Conservation (phyloP, 2,888 invertebrate species). For the Diabrotica balteata region DNA sequence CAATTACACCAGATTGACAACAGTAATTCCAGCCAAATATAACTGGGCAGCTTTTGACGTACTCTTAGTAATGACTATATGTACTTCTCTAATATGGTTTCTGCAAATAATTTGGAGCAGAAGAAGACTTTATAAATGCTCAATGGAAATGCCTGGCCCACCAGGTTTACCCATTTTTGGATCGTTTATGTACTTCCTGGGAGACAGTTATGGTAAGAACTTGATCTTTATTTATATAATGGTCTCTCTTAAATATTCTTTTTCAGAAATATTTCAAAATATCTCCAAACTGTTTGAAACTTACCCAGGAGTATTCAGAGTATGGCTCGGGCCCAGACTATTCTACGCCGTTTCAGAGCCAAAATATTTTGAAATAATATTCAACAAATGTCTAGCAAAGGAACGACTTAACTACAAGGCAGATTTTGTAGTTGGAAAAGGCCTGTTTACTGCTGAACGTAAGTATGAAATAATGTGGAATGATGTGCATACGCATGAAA, state of each 20-base stretch:
- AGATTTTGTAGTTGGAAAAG: constrained; percentile 42
- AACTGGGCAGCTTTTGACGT: constrained; percentile 22
- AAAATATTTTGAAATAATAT: constrained; percentile 46
- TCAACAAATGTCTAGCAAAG: constrained; percentile 45
- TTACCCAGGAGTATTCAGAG: constrained; percentile 42
- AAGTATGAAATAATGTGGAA: constrained; percentile 8
- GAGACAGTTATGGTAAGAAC: constrained; percentile 42
- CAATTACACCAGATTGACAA: not conserved
- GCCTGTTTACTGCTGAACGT: constrained; percentile 45
- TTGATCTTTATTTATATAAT: not conserved
- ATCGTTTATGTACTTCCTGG: constrained; percentile 43
- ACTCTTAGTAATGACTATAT: constrained; percentile 22
- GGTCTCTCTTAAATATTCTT: not conserved
- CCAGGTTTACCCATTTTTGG: constrained; percentile 45
- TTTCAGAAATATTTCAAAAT: constrained; percentile 41
- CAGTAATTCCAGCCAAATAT: constrained; percentile 2
- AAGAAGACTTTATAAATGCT: constrained; percentile 42
- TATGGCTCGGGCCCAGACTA: constrained; percentile 48
- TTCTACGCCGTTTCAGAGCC: constrained; percentile 47
- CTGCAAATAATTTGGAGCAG: constrained; percentile 43
- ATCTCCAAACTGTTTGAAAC: constrained; percentile 36
- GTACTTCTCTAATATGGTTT: constrained; percentile 37
- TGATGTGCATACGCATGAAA: not conserved
- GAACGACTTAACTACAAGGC: constrained; percentile 45
- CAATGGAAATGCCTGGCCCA: constrained; percentile 44